Percentiles rank a stretch among this genome's conserved stretches.
Conservation (phyloP, 2,797 vertebrate genomes). For the Spinus pinus region DNA sequence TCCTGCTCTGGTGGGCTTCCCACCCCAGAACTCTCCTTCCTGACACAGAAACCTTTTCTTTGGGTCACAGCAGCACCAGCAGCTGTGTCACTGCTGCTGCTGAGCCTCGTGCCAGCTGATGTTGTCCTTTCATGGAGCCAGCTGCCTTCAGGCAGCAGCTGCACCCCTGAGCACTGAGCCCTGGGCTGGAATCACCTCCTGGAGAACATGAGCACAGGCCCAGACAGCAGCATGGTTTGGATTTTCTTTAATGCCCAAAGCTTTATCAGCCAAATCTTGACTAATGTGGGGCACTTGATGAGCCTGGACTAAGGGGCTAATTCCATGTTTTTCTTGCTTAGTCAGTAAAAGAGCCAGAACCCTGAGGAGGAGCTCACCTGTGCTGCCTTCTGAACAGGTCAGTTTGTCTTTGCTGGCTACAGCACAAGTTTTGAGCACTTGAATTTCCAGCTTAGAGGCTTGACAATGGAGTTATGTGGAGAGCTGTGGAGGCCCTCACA, state of each 20-base stretch:
- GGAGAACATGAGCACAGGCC: not conserved
- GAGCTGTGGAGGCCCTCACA: not conserved
- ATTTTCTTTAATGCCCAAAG: not conserved
- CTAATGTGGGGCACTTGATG: not conserved
- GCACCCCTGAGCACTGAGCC: not conserved
- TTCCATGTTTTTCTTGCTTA: not conserved
- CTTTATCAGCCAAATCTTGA: not conserved
- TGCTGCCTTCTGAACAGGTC: accelerated
- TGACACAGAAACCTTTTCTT: not conserved
- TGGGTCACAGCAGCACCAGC: not conserved
- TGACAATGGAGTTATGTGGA: not conserved
- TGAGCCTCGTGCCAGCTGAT: not conserved
- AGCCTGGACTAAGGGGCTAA: not conserved
- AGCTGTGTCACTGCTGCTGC: not conserved
- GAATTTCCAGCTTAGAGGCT: not conserved
- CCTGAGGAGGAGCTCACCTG: not conserved
- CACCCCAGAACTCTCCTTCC: not conserved
- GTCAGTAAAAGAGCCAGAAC: not conserved
- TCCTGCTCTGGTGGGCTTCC: not conserved
- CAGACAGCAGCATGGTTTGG: not conserved
- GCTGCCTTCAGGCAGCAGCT: not conserved
- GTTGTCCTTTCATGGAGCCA: not conserved
- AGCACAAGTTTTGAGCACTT: not conserved
- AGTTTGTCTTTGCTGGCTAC: not conserved
- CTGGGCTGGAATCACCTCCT: not conserved